A percentile compares a stretch with the other conserved stretches of the same genome.
These are phyloP conservation scores for Callipepla californica DNA, from an alignment of 2,113 vertebrate species.

Conservation along the genomic window DNA sequence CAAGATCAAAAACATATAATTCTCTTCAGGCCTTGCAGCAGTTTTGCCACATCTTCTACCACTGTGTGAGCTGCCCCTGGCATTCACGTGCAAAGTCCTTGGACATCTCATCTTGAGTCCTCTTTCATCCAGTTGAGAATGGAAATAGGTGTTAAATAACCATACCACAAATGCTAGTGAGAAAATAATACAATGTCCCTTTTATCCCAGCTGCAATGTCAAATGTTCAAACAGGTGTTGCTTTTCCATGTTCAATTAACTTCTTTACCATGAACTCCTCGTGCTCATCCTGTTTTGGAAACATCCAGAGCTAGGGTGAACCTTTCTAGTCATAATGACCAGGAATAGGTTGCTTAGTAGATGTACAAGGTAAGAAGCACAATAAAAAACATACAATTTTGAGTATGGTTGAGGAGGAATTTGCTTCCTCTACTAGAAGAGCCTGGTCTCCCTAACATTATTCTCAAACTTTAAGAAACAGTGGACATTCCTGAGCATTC, in stretches of 20 bases:
- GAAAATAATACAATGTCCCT: neutral
- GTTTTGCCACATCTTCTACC: neutral
- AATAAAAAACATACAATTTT: neutral
- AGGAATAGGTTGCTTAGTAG: neutral
- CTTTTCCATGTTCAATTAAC: neutral
- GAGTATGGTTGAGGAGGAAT: neutral
- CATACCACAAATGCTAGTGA: fast-evolving
- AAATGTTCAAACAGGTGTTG: neutral
- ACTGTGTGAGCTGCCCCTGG: neutral
- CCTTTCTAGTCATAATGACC: neutral
- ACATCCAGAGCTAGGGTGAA: neutral
- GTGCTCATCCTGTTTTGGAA: neutral
- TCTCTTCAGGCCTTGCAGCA: neutral
- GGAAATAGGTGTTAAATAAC: slow-evolving; percentile 33
- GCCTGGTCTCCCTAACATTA: neutral
- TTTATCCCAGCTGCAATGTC: slow-evolving; percentile 4
- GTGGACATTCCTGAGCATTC: neutral
- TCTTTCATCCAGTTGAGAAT: neutral
- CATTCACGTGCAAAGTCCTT: neutral
- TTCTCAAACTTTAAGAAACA: neutral
- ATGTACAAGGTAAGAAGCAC: neutral
- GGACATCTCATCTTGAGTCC: slow-evolving; percentile 41
- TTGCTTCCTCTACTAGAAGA: neutral
- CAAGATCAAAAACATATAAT: neutral
- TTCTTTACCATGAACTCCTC: neutral